Evolutionary conservation across 2,113 vertebrate species (phyloP).

Genomic region (Aix galericulata): DNA sequence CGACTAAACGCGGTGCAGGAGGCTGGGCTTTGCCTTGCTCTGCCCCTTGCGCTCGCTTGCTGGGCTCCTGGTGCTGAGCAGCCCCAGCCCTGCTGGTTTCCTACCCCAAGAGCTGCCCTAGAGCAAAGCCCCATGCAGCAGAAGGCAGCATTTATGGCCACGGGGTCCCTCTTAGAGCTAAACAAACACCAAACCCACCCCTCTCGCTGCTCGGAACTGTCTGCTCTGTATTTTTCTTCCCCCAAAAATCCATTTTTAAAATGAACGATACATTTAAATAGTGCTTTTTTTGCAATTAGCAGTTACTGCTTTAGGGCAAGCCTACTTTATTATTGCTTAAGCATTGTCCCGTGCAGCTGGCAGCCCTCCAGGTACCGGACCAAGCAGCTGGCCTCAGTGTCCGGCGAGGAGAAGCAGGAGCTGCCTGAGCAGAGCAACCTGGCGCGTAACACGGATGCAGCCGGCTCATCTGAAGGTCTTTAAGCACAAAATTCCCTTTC

Average conservation of each 20-base stretch:
- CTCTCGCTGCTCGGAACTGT: accelerated
- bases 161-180: neutral
- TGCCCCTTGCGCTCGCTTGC: no score
- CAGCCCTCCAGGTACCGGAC: neutral
- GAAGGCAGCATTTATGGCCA: neutral
- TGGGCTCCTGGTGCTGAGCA: no score
- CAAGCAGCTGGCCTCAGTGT: neutral
- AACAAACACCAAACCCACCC: neutral
- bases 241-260: neutral
- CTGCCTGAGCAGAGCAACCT: neutral
- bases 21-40: accelerated
- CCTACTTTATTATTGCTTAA: neutral
- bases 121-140: neutral
- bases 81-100: no score
- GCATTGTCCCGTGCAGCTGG: neutral
- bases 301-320: neutral
- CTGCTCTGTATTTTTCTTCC: neutral
- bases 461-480: neutral
- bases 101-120: neutral
- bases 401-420: neutral
- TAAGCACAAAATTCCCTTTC: no score
- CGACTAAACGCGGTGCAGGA: neutral
- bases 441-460: accelerated
- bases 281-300: neutral
- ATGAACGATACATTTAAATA: neutral